phyloP scores from a whole-genome alignment of 1,140 invertebrate genomes.

The Kradibia gibbosae region DNA sequence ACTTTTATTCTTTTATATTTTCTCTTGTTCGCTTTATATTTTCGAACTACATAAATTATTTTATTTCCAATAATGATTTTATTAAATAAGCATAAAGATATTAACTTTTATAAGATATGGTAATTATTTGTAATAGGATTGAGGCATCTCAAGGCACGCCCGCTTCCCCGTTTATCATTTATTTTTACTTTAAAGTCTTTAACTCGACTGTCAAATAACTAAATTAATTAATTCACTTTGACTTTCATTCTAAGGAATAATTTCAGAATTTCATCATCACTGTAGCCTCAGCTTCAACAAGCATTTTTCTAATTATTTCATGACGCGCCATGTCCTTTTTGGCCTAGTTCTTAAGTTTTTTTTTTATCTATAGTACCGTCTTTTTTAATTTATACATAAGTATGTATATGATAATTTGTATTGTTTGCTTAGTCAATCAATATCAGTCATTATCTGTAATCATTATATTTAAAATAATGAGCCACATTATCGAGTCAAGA shows the following conservation, averaged over 20 bases:
- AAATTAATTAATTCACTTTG: conserved; percentile 9
- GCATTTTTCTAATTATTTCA: not conserved
- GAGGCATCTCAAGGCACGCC: conserved; percentile 68
- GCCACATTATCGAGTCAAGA: not conserved
- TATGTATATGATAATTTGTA: not conserved
- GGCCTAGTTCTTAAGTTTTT: not conserved
- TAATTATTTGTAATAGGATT: conserved; percentile 66
- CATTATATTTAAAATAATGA: conserved; percentile 45
- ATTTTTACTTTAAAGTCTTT: conserved; percentile 35
- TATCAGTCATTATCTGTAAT: conserved; percentile 43
- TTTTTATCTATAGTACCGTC: not conserved
- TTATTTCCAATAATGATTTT: conserved; percentile 25
- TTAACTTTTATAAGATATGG: conserved; percentile 62
- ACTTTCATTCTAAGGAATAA: not conserved
- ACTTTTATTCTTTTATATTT: too few species aligned
- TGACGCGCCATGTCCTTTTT: not conserved
- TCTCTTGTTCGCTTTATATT: too few species aligned
- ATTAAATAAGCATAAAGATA: conserved; percentile 37
- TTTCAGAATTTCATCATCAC: conserved; percentile 16
- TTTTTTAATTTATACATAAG: not conserved
- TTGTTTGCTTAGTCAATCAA: conserved; percentile 34
- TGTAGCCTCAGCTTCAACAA: not conserved
- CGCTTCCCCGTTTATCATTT: conserved; percentile 50
- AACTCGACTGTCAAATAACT: conserved; percentile 50
- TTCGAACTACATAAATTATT: too few species aligned